Evolutionary conservation across 2,888 invertebrate genomes (phyloP), one percentile per base, ranked within the genome.

Genomic region (Drymonia ruficornis): DNA sequence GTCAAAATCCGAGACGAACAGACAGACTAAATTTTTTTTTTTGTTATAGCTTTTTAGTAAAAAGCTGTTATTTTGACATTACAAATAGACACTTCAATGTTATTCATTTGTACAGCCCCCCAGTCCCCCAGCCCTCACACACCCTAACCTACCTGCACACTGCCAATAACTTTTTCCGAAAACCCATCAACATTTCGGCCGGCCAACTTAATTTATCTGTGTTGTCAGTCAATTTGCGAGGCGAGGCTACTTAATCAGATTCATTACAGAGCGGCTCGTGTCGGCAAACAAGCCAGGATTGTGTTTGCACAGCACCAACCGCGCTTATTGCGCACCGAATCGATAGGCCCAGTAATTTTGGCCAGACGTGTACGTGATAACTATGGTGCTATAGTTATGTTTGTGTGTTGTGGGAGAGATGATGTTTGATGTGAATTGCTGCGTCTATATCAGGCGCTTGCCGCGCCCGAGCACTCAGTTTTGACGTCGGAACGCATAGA

Each of bases 211-310:
- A 78, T 76, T 71, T 68, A 72, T 72, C 70, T 67, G 70, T 74
- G 67, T 70, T 74, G 75, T 72, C 73, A 61, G 72, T 74, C 62
- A 78, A 80, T 79, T 73, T 67, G 70, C 67, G 70, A 68, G 73
- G 74, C 78, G 79, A 83, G 59, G 87, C 90, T 89, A 89, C 90
- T 90, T 89, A 89, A 89, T 90, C 88, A 89, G 89, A 80, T 87
- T 87, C 84, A 90, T 90, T 89, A 89, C 84, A 74, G 79, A 56
- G 54, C 70, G 64, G 77, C 60, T 62, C 70, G 78, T 82, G 79
- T 83, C 77, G 57, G 74, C 78, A 83, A 83, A 84, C 80, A 82
- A 72, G 68, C 70, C 63, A 57, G 69, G 68, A 63, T 64, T 52
- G 44, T 78, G 74, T 78, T 76, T 76, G 59, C 63, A 55, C 59